These are phyloP conservation scores for Euzetes globulus DNA, from an alignment of 2,888 invertebrate genomes.

Conservation along the genomic window DNA sequence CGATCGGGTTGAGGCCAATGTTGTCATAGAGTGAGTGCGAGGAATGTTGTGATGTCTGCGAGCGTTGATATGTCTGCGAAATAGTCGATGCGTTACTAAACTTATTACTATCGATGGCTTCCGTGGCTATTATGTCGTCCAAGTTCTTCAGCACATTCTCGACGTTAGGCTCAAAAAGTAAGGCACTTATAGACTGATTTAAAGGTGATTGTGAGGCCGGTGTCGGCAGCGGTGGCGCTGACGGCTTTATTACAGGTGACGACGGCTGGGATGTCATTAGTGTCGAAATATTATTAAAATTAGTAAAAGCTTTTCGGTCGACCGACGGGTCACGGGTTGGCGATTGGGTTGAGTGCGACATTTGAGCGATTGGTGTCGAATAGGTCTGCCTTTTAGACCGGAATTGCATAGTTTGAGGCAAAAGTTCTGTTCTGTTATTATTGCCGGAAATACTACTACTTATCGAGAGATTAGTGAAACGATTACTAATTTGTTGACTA, in stretches of 20 bases:
- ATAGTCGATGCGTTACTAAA: not conserved
- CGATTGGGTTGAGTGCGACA: not conserved
- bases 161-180: conserved; percentile 34
- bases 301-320: not conserved
- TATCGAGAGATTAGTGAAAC: not conserved
- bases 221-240: not conserved
- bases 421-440: not conserved
- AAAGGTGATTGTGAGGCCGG: not conserved
- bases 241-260: not conserved
- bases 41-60: not conserved
- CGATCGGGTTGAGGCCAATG: not conserved
- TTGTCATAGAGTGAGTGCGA: not conserved
- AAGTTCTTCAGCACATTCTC: conserved; percentile 18
- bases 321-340: not conserved
- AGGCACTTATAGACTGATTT: conserved; percentile 30
- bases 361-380: not conserved
- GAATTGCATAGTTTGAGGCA: not conserved
- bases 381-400: not conserved
- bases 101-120: not conserved
- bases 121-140: not conserved
- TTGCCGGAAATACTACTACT: not conserved
- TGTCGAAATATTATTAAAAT: not conserved
- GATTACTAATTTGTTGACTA: not conserved
- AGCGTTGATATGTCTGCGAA: not conserved
- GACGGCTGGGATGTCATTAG: not conserved